Conservation (phyloP, 2,888 invertebrate species). For the Drosophila villosipedis region DNA sequence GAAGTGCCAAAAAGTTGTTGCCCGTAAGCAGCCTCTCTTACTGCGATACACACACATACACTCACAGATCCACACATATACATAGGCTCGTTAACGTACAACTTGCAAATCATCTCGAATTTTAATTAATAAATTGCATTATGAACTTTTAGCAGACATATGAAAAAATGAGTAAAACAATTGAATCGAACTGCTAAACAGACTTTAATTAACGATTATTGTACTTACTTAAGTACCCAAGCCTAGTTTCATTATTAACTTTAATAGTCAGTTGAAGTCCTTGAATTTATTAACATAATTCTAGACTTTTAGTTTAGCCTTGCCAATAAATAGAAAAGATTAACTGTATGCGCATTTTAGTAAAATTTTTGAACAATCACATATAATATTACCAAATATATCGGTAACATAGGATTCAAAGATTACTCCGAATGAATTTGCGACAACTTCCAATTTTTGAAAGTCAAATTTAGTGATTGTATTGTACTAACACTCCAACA, state of each 20-base stretch:
- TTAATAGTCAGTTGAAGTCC: not conserved
- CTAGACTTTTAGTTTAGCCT: not conserved
- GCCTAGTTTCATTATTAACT: not conserved
- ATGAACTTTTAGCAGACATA: not conserved
- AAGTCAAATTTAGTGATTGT: not conserved
- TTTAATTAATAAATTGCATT: not conserved
- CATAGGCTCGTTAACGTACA: not conserved
- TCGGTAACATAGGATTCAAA: not conserved
- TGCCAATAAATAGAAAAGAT: not conserved
- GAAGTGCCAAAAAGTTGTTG: constrained; percentile 35
- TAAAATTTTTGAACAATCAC: not conserved
- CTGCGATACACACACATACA: not conserved
- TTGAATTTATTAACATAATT: not conserved
- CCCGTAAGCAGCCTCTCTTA: constrained; percentile 24
- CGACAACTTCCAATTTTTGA: not conserved
- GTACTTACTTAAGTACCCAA: not conserved
- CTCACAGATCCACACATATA: not conserved
- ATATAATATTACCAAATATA: not conserved
- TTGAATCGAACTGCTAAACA: not conserved
- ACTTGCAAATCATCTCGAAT: not conserved
- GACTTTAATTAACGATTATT: not conserved
- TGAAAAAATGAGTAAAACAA: not conserved
- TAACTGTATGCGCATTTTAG: not conserved
- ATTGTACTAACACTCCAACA: too few species aligned
- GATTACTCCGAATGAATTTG: not conserved